Conservation (phyloP, 2,888 invertebrate species). For the Baccha elongata region DNA sequence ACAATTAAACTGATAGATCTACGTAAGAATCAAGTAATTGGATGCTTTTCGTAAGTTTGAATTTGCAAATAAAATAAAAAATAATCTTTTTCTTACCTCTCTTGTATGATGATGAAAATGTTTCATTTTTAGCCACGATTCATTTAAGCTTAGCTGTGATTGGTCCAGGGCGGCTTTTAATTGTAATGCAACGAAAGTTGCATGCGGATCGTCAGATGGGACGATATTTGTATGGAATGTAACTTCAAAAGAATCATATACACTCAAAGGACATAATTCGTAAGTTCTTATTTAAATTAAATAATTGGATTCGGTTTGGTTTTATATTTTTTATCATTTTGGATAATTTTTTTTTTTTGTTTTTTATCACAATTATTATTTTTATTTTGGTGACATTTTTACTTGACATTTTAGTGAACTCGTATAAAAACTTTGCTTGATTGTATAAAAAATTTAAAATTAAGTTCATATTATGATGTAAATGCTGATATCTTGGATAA, state of each 20-base stretch:
- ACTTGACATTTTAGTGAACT: too few species aligned
- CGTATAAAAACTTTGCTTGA: too few species aligned
- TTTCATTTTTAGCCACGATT: slow-evolving; percentile 89
- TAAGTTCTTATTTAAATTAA: slow-evolving; percentile 83
- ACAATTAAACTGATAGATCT: slow-evolving; percentile 97
- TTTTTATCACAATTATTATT: too few species aligned
- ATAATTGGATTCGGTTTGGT: background rate
- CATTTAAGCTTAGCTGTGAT: slow-evolving; percentile 97
- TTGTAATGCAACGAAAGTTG: slow-evolving; percentile 93
- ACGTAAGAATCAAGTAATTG: slow-evolving; percentile 95
- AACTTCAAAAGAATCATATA: slow-evolving; percentile 88
- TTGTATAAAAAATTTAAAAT: too few species aligned
- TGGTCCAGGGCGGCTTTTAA: slow-evolving; percentile 96
- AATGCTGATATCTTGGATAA: too few species aligned
- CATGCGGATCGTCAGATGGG: slow-evolving; percentile 96
- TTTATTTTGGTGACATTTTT: too few species aligned
- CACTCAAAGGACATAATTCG: slow-evolving; percentile 90
- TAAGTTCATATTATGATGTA: too few species aligned
- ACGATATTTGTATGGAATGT: slow-evolving; percentile 95
- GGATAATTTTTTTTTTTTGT: too few species aligned
- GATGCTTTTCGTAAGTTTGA: slow-evolving; percentile 92
- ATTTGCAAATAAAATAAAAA: background rate
- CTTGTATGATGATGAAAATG: slow-evolving; percentile 1
- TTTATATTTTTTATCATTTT: background rate
- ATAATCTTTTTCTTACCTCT: slow-evolving; percentile 10